Base-by-base conservation (phyloP, 2,888 invertebrate species). In the Tiliacea aurago region DNA sequence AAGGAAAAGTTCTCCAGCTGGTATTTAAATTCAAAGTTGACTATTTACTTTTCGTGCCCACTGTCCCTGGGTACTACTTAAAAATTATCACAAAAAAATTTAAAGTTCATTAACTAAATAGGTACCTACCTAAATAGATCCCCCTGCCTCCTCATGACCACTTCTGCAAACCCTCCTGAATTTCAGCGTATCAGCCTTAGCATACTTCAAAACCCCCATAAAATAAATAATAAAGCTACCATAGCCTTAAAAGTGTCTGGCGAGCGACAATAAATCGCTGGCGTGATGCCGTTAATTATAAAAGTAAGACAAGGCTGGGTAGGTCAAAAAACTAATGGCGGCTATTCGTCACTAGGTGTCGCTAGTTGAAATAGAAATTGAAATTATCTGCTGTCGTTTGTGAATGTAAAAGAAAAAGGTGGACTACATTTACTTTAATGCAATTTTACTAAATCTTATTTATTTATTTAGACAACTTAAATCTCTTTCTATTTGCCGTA, bases 261-360 rank as follows among this genome's bases (percentile, higher is more conserved):
- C 58, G 59, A 63, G 53, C 53, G 65, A 78, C 78, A 61, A 85
- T 85, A 85, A 85, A 85, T 85, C 65, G 70, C 63, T 47, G 79
- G 68, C 73, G 18, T 80, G 79, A 80, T 84, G 74, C 69, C 84
- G 84, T 85, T 85, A 83, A 85, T 85, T 85, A 81, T 81, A 74
- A 80, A 80, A 75, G 76, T 80, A 70, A 86, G 80, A 81, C 82
- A 84, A 81, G 75, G 66, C 79, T 70, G 76, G 75, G 80, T 59
- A 75, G 74, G 80, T 74, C 81, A 84, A 83, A 84, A 82, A 81
- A 81, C 76, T 76, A 86, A 84, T 85, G 64, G 80, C 75, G 56
- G 72, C 79, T 69, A 84, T 86, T 28, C 73, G 70, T 86, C 85
- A 84, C 80, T 85, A 84, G 86, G 72, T 86, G 86, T 83, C 85